phyloP scores from a whole-genome alignment of 2,113 vertebrate species.

The Ctenomys sociabilis region DNA sequence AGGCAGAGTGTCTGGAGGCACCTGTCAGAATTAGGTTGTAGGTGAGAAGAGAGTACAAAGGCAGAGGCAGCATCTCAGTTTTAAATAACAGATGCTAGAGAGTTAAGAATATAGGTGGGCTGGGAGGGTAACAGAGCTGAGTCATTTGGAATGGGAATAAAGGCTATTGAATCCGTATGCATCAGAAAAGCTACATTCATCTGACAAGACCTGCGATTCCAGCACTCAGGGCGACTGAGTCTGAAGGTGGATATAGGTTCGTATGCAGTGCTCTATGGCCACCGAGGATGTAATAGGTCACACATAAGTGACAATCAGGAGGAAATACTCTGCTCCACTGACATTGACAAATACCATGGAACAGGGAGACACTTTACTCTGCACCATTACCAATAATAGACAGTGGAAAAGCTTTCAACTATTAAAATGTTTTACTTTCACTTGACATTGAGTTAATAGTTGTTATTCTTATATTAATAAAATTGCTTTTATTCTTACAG shows the following conservation, averaged over 20 bases:
- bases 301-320: neutral
- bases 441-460: neutral
- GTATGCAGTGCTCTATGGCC: neutral
- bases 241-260: neutral
- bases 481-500: constrained; percentile 44
- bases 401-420: neutral
- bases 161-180: neutral
- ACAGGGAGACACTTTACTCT: neutral
- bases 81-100: neutral
- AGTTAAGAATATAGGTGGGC: neutral
- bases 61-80: neutral
- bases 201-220: neutral
- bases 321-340: neutral
- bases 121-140: neutral
- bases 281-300: neutral
- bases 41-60: neutral
- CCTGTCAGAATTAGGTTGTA: neutral
- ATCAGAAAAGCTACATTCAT: neutral
- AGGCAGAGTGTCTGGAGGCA: too few species aligned
- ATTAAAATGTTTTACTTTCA: constrained; percentile 7
- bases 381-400: neutral
- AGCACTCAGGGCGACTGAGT: neutral
- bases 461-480: neutral
- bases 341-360: neutral
- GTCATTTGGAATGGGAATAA: neutral